phyloP scores from a whole-genome alignment of 2,113 vertebrate genomes.

The Pica pica region DNA sequence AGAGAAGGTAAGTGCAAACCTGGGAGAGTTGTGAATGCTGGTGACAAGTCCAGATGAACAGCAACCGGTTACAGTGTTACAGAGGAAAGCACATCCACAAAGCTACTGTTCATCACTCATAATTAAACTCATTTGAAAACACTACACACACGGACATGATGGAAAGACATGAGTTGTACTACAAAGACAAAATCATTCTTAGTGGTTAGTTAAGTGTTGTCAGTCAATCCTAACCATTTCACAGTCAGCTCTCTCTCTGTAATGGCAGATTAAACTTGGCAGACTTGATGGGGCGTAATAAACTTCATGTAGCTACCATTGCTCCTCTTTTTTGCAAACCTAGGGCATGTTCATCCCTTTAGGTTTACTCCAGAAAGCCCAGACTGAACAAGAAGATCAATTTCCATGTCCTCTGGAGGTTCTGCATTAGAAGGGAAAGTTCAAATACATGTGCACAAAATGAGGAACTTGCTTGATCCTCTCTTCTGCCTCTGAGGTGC shows the following conservation, averaged over 20 bases:
- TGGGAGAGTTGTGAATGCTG: neutral
- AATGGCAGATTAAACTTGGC: constrained; percentile 64
- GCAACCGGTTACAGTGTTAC: neutral
- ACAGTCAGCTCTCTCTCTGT: constrained; percentile 49
- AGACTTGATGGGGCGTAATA: constrained; percentile 59
- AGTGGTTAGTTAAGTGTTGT: constrained; percentile 56
- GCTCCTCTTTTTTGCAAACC: neutral
- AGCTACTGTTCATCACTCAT: neutral
- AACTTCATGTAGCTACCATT: constrained; percentile 45
- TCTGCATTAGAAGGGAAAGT: neutral
- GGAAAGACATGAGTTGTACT: constrained; percentile 7
- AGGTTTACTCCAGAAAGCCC: neutral
- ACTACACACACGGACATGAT: neutral
- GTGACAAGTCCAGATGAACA: neutral
- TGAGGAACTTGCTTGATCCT: neutral
- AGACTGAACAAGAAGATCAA: constrained; percentile 31
- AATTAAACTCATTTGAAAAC: constrained; percentile 41
- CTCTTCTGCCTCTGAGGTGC: neutral
- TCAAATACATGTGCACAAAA: neutral
- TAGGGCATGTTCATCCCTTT: neutral
- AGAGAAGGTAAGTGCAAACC: neutral
- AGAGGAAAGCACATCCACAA: neutral
- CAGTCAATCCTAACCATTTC: constrained; percentile 62
- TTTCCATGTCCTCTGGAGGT: constrained; percentile 1
- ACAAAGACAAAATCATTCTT: constrained; percentile 51